These are phyloP conservation scores for Tribolium madens DNA, from an alignment of 1,140 invertebrate species.

Conservation along the genomic window DNA sequence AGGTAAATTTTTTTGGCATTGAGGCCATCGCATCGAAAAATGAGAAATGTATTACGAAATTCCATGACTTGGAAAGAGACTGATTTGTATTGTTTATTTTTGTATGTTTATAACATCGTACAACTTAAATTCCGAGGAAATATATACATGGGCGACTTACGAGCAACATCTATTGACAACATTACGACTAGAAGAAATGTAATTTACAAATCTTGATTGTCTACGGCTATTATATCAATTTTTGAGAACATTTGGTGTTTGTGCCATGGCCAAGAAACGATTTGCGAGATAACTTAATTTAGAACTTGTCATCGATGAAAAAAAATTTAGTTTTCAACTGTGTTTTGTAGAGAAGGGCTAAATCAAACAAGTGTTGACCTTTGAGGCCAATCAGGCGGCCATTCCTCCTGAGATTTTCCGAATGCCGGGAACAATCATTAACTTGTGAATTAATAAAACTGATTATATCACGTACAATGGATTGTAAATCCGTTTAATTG, in stretches of 20 bases:
- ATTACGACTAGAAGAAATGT: not conserved
- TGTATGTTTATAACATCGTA: slow-evolving; percentile 6
- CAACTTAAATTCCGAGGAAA: slow-evolving; percentile 20
- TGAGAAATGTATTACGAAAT: no score
- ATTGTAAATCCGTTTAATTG: not conserved
- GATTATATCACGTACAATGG: not conserved
- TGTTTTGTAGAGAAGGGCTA: not conserved
- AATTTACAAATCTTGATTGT: not conserved
- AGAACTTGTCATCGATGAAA: not conserved
- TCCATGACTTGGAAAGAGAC: not conserved
- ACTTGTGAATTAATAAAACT: not conserved
- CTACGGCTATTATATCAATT: not conserved
- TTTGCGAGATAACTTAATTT: not conserved
- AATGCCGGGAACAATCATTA: not conserved
- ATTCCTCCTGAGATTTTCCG: not conserved
- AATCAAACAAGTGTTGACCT: not conserved
- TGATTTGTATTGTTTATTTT: slow-evolving; percentile 5
- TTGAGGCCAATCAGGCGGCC: not conserved
- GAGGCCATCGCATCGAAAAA: no score
- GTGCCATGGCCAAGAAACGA: slow-evolving; percentile 10
- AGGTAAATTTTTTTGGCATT: not conserved
- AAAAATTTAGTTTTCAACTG: not conserved
- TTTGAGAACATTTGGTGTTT: not conserved
- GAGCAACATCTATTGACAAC: slow-evolving; percentile 13
- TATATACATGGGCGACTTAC: slow-evolving; percentile 8